Evolutionary conservation across 2,888 invertebrate species (phyloP), one percentile per base, ranked within the genome.

Genomic region (Baronia brevicornis): DNA sequence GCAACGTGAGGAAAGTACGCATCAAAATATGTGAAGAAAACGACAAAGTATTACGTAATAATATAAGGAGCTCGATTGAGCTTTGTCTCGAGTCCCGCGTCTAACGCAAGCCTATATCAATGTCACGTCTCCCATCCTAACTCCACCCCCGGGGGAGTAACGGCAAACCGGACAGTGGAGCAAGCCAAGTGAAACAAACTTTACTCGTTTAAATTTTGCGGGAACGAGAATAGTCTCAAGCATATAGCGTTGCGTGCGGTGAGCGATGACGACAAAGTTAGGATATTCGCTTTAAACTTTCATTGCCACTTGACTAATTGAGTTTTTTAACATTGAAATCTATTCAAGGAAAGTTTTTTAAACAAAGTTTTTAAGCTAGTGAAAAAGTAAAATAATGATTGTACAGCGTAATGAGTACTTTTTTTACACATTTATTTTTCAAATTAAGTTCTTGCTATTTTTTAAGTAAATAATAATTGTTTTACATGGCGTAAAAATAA

Each of bases 181-280:
- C 61, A 66, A 73, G 66, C 72, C 63, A 67, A 72, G 74, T 66
- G 64, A 71, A 70, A 70, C 72, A 70, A 82, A 82, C 75, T 82
- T 84, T 80, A 71, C 82, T 82, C 84, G 78, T 84, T 84, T 80
- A 80, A 82, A 80, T 74, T 79, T 77, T 77, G 78, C 71, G 72
- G 73, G 41, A 66, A 63, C 60, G n/a, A 52, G 66, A 69, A 36
- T 67, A 54, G 62, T 69, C 56, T n/a, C n/a, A n/a, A n/a, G n/a
- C n/a, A n/a, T n/a, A n/a, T n/a, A n/a, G 48, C 54, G 59, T 66
- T 70, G 68, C 72, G 72, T 74, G 69, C 64, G 63, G 57, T 57
- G 62, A 60, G 69, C 64, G 63, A 58, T 57, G 62, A 60, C 64
- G 62, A 56, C 53, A 44, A 67, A 74, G 62, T 72, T 73, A 58